Evolutionary conservation across 2,113 vertebrate species (phyloP).

Genomic region (Hirundichthys speculiger): DNA sequence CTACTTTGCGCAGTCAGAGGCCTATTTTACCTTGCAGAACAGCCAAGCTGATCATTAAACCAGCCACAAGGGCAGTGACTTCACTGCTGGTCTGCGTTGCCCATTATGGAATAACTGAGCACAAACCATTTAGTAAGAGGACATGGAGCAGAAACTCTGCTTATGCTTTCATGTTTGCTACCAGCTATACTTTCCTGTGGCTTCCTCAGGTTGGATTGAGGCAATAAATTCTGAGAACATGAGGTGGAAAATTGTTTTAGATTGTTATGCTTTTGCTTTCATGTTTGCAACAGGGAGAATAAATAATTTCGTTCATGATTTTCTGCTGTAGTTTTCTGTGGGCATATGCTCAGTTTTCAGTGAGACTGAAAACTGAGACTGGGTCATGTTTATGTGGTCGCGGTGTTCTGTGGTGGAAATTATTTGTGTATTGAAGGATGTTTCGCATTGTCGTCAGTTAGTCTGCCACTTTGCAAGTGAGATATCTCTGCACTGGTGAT

Average conservation of each 20-base stretch:
- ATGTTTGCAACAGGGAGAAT: neutral
- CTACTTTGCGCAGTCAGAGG: slow-evolving; percentile 42
- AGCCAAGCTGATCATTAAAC: slow-evolving; percentile 60
- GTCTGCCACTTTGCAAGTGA: too few relatives aligned
- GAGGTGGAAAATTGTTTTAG: slow-evolving; percentile 41
- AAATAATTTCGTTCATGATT: neutral
- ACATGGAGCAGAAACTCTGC: slow-evolving; percentile 26
- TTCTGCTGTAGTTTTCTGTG: neutral
- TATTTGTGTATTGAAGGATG: too few relatives aligned
- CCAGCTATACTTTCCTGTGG: slow-evolving; percentile 12
- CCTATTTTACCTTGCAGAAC: slow-evolving; percentile 48
- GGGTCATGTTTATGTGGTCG: too few relatives aligned
- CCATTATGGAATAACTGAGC: slow-evolving; percentile 58
- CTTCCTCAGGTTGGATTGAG: slow-evolving; percentile 6
- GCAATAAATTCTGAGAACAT: slow-evolving; percentile 18
- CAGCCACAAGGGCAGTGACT: slow-evolving; percentile 47
- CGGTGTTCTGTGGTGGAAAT: too few relatives aligned
- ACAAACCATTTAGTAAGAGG: slow-evolving; percentile 44
- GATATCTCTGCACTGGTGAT: too few relatives aligned
- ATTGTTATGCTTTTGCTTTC: slow-evolving; percentile 12
- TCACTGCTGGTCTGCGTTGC: slow-evolving; percentile 50
- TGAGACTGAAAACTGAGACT: neutral
- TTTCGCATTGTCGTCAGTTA: too few relatives aligned
- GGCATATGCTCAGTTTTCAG: neutral
- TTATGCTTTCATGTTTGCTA: neutral